Conservation (phyloP, 2,797 vertebrate species). For the Apodemus agrarius region DNA sequence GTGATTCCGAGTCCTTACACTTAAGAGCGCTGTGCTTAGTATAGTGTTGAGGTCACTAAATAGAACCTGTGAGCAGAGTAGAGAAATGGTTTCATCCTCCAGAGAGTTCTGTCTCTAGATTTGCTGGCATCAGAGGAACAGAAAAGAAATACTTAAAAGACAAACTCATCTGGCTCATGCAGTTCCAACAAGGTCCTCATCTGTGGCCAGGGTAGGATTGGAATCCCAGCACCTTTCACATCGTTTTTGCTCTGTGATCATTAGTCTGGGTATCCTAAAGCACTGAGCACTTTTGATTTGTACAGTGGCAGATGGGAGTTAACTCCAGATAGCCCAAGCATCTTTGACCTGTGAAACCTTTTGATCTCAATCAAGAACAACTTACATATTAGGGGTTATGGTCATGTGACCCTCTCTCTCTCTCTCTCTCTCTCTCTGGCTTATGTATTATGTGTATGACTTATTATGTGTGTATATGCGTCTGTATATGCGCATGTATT, state of each 20-base stretch:
- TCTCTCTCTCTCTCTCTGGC: background rate
- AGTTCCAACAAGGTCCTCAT: background rate
- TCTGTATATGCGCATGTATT: background rate
- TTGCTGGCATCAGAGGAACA: background rate
- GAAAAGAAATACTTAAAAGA: background rate
- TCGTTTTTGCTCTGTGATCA: background rate
- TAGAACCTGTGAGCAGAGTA: background rate
- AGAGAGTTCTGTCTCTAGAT: background rate
- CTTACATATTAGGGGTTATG: background rate
- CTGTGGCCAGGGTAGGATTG: background rate
- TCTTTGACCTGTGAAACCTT: background rate
- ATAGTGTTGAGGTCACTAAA: background rate
- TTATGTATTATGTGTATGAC: background rate
- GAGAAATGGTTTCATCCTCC: background rate
- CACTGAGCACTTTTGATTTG: background rate
- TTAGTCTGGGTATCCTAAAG: background rate
- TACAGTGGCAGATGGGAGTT: background rate
- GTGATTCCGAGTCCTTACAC: background rate
- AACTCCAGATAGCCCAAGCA: background rate
- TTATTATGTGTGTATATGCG: background rate
- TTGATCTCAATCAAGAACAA: background rate
- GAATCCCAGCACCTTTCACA: no score
- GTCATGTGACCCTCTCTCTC: background rate
- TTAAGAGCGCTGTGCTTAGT: background rate
- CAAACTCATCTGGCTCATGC: background rate